Conservation (phyloP, 2,888 invertebrate species). For the Hirtodrosophila cameraria region DNA sequence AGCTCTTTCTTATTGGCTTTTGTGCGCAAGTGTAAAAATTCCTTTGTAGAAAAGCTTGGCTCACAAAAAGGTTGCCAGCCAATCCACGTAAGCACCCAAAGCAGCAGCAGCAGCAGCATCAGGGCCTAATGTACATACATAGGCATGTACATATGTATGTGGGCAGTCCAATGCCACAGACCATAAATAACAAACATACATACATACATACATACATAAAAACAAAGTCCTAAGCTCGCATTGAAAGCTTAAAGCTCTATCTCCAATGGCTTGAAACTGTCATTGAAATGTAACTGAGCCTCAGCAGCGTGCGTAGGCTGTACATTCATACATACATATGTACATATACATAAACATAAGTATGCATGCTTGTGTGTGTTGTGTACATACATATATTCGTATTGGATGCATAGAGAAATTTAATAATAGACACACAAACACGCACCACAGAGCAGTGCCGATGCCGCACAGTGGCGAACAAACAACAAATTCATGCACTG, state of each 20-base stretch:
- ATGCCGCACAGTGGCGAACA: slow-evolving; percentile 36
- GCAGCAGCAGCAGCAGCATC: too few relatives aligned
- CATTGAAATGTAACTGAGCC: slow-evolving; percentile 62
- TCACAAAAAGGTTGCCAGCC: slow-evolving; percentile 63
- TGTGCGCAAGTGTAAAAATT: slow-evolving; percentile 74
- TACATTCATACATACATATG: slow-evolving; percentile 8
- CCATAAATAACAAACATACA: slow-evolving; percentile 26
- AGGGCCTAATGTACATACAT: slow-evolving; percentile 1
- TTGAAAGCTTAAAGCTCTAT: slow-evolving; percentile 32
- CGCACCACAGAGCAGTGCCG: slow-evolving; percentile 30
- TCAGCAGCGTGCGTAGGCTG: slow-evolving; percentile 39
- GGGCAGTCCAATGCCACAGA: slow-evolving; percentile 68
- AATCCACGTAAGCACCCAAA: slow-evolving; percentile 64
- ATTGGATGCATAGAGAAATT: slow-evolving; percentile 66
- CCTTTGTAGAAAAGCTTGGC: slow-evolving; percentile 73
- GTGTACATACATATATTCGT: too few relatives aligned
- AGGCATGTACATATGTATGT: slow-evolving; percentile 24
- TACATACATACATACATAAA: background rate
- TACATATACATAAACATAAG: slow-evolving; percentile 16
- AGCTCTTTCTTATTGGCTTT: slow-evolving; percentile 55
- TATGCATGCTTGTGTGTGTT: too few relatives aligned
- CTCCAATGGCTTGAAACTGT: slow-evolving; percentile 43
- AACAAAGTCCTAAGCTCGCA: slow-evolving; percentile 51
- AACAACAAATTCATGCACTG: background rate
- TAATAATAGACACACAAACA: slow-evolving; percentile 57